A percentile compares a stretch with the other conserved stretches of the same genome.
phyloP scores from a whole-genome alignment of 2,888 invertebrate genomes.

The Hermaeophaga mercurialis region DNA sequence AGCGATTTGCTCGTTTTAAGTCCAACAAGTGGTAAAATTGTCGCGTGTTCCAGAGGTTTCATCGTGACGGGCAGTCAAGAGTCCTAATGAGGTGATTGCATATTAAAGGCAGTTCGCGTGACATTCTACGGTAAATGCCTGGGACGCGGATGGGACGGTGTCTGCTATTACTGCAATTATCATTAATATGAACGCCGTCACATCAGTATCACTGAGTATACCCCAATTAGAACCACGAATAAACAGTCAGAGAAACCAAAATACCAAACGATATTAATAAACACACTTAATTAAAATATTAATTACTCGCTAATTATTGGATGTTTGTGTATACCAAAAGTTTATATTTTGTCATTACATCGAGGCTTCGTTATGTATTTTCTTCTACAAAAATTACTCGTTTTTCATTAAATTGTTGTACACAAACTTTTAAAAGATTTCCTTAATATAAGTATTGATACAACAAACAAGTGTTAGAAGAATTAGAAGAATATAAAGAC shows the following conservation, averaged over 20 bases:
- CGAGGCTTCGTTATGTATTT: too few relatives aligned
- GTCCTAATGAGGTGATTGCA: conserved; percentile 41
- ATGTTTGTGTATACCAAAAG: too few relatives aligned
- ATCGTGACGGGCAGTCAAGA: conserved; percentile 38
- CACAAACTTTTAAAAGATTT: too few relatives aligned
- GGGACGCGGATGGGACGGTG: conserved; percentile 12
- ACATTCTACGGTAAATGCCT: conserved; percentile 16
- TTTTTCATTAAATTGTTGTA: too few relatives aligned
- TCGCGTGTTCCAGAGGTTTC: conserved; percentile 38
- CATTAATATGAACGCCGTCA: conserved; percentile 6
- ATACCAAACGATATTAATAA: too few relatives aligned
- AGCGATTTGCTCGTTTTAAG: conserved; percentile 13
- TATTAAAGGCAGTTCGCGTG: conserved; percentile 39
- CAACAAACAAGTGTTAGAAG: too few relatives aligned
- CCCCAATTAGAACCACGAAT: background rate
- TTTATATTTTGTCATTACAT: too few relatives aligned
- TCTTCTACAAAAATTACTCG: too few relatives aligned
- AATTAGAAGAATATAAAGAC: too few relatives aligned
- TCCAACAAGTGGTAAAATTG: conserved; percentile 38
- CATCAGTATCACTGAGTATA: background rate
- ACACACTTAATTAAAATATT: too few relatives aligned
- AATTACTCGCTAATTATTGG: too few relatives aligned
- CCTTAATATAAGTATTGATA: too few relatives aligned
- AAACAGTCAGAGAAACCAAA: conserved; percentile 1
- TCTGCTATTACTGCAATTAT: background rate